Evolutionary conservation across 2,888 invertebrate genomes (phyloP).

Genomic region (Phytoseiulus persimilis): DNA sequence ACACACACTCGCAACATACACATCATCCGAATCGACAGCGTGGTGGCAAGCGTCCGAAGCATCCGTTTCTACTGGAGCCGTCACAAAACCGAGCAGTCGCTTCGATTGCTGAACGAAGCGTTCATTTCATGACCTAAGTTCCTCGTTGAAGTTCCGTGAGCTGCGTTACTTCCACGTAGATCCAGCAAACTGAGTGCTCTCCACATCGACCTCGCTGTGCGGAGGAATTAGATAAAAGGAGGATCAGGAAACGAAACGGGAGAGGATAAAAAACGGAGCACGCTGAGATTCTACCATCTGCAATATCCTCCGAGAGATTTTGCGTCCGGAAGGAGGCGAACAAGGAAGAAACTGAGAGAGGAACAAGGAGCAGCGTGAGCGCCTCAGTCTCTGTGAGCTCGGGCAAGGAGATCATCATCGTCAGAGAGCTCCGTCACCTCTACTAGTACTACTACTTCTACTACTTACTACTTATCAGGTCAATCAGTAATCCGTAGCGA

Average conservation of each 20-base stretch:
- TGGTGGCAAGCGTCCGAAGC: not conserved
- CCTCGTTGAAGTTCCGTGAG: not conserved
- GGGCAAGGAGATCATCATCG: not conserved
- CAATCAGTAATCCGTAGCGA: conserved; percentile 19
- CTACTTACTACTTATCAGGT: not conserved
- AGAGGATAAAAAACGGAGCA: not conserved
- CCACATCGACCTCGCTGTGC: not conserved
- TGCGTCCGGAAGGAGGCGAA: not conserved
- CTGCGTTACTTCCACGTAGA: not conserved
- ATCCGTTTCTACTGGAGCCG: not conserved
- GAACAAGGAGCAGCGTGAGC: not conserved
- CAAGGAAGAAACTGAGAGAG: not conserved
- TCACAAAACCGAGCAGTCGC: not conserved
- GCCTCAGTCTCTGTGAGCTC: not conserved
- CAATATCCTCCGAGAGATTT: not conserved
- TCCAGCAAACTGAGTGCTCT: not conserved
- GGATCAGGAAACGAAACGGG: not conserved
- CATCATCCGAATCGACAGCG: not conserved
- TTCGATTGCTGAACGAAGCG: not conserved
- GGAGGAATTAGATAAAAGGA: not conserved
- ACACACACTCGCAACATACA: not conserved
- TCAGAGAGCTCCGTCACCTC: not conserved
- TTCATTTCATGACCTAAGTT: not conserved
- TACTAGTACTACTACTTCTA: not conserved
- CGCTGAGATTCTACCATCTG: no score